Percentiles rank a stretch among this genome's conserved stretches.
Conservation (phyloP, 2,113 vertebrate genomes). For the Merops nubicus region DNA sequence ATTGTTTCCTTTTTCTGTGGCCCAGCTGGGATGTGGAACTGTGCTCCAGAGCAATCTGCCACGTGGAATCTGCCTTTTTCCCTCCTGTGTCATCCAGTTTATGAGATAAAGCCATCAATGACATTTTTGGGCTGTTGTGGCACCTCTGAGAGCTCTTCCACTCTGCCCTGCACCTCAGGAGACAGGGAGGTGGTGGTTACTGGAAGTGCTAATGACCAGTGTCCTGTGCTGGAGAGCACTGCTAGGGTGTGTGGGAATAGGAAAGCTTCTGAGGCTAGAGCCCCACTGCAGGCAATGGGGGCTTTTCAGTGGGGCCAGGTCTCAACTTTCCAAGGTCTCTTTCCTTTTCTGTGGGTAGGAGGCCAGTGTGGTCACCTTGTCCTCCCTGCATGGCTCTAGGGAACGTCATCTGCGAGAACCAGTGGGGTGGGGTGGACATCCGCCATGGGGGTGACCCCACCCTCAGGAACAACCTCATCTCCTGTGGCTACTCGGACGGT, state of each 20-base stretch:
- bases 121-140: accelerated
- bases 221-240: background rate
- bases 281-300: accelerated
- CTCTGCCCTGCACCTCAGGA: background rate
- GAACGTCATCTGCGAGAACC: constrained; percentile 90
- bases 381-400: constrained; percentile 66
- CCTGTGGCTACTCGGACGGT: constrained; percentile 87
- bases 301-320: background rate
- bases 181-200: background rate
- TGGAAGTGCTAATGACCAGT: background rate
- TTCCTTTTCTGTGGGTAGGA: background rate
- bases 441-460: constrained; percentile 86
- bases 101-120: background rate
- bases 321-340: background rate
- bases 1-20: background rate
- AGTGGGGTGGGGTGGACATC: constrained; percentile 91
- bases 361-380: background rate
- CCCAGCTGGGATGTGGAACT: background rate
- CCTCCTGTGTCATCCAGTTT: background rate
- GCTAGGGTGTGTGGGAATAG: background rate
- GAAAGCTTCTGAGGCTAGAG: background rate
- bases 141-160: background rate
- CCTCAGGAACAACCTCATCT: constrained; percentile 90
- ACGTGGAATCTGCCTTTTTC: background rate
- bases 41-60: background rate